phyloP scores from a whole-genome alignment of 64 coral and sea anemone genomes.

The Acropora tenuis region DNA sequence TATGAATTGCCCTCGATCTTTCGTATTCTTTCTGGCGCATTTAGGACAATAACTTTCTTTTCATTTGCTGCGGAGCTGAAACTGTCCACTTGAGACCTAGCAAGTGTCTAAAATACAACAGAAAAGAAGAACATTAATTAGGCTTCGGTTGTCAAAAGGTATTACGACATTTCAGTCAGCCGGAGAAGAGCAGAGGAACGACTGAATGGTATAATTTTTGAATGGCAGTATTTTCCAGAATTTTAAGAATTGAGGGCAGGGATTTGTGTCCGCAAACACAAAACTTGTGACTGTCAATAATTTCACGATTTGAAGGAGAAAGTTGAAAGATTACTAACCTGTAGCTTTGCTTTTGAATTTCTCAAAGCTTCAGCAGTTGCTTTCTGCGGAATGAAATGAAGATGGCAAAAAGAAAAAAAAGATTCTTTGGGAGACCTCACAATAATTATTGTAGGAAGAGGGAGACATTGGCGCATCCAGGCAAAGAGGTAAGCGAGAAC shows the following conservation, averaged over 20 bases:
- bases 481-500: no score
- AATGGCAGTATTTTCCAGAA: no score
- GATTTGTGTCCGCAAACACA: no score
- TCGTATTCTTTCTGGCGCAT: constrained; percentile 87
- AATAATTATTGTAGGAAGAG: no score
- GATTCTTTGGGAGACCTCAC: background rate
- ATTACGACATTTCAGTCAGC: no score
- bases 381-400: constrained; percentile 44
- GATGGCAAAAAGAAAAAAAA: background rate
- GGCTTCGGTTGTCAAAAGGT: no score
- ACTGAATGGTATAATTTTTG: no score
- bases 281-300: no score
- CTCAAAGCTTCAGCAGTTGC: constrained; percentile 94
- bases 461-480: no score
- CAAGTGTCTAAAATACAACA: constrained; percentile 60
- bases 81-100: constrained; percentile 56
- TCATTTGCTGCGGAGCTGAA: constrained; percentile 20
- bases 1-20: constrained; percentile 87
- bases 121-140: background rate
- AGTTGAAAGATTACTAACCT: constrained; percentile 49
- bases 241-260: no score
- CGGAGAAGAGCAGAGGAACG: no score
- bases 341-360: constrained; percentile 97
- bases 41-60: constrained; percentile 69
- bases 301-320: background rate